Conservation (phyloP, 2,888 invertebrate species). For the Boloria euphrosyne region DNA sequence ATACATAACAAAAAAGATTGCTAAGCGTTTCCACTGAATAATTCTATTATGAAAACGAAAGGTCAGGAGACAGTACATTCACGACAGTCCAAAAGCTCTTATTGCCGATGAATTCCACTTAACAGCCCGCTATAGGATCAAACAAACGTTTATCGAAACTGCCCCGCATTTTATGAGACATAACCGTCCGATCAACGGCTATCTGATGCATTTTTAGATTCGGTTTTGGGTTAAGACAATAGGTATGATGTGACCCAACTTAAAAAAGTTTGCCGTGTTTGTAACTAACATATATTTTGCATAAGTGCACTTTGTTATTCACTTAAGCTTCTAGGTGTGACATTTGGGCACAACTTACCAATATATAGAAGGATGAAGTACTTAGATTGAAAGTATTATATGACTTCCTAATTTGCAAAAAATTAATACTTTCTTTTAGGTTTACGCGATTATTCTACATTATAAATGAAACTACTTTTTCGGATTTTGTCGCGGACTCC, state of each 20-base stretch:
- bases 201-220: slow-evolving; percentile 77
- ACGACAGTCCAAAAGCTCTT: slow-evolving; percentile 44
- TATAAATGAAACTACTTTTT: too few relatives aligned
- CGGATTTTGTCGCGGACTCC: too few relatives aligned
- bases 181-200: slow-evolving; percentile 58
- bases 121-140: slow-evolving; percentile 49
- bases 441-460: too few relatives aligned
- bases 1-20: background rate
- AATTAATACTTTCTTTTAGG: too few relatives aligned
- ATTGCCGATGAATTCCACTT: slow-evolving; percentile 45
- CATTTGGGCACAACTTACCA: too few relatives aligned
- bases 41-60: slow-evolving; percentile 41
- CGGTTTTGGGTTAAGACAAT: slow-evolving; percentile 77
- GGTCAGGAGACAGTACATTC: slow-evolving; percentile 38
- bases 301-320: too few relatives aligned
- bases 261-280: slow-evolving; percentile 34
- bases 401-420: too few relatives aligned
- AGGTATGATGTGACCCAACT: slow-evolving; percentile 48
- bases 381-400: too few relatives aligned
- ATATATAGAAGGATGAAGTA: too few relatives aligned
- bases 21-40: slow-evolving; percentile 24
- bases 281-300: background rate
- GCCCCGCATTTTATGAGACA: slow-evolving; percentile 77
- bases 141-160: slow-evolving; percentile 60
- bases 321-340: too few relatives aligned